Evolutionary conservation across 2,888 invertebrate species (phyloP).

Genomic region (Erebia palarica): DNA sequence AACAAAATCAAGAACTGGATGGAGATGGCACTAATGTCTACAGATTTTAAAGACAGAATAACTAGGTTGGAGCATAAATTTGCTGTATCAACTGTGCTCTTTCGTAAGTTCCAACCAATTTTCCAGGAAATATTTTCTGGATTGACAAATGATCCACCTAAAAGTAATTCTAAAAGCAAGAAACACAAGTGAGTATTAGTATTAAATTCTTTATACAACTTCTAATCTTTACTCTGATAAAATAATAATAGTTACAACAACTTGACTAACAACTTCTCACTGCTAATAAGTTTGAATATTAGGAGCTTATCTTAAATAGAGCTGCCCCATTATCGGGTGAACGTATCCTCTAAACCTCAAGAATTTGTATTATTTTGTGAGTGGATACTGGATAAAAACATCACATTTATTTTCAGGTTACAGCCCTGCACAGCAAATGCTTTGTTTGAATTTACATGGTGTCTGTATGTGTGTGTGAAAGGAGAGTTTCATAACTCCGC

Average conservation of each 20-base stretch:
- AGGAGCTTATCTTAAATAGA: background rate
- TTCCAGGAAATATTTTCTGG: constrained; percentile 93
- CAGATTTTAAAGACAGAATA: constrained; percentile 91
- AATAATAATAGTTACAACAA: too few relatives aligned
- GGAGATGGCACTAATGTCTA: constrained; percentile 94
- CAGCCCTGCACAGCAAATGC: constrained; percentile 91
- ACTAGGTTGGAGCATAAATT: constrained; percentile 94
- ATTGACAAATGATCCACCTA: constrained; percentile 79
- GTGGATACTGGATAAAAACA: background rate
- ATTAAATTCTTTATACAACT: background rate
- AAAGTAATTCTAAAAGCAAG: constrained; percentile 61
- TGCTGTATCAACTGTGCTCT: constrained; percentile 96
- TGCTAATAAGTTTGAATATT: too few relatives aligned
- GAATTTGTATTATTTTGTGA: background rate
- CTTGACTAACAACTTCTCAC: too few relatives aligned
- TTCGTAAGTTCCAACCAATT: constrained; percentile 94
- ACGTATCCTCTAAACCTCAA: background rate
- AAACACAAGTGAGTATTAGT: constrained; percentile 15
- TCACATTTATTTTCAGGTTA: constrained; percentile 71
- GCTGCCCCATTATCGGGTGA: background rate
- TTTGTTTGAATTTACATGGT: constrained; percentile 97
- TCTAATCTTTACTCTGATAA: too few relatives aligned
- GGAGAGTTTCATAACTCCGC: constrained; percentile 93
- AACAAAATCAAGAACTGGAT: constrained; percentile 97
- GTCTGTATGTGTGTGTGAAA: constrained; percentile 94